Percentiles rank a stretch among this genome's conserved stretches.
These are phyloP conservation scores for Haemorhous mexicanus DNA, from an alignment of 2,113 vertebrate species.

Conservation along the genomic window DNA sequence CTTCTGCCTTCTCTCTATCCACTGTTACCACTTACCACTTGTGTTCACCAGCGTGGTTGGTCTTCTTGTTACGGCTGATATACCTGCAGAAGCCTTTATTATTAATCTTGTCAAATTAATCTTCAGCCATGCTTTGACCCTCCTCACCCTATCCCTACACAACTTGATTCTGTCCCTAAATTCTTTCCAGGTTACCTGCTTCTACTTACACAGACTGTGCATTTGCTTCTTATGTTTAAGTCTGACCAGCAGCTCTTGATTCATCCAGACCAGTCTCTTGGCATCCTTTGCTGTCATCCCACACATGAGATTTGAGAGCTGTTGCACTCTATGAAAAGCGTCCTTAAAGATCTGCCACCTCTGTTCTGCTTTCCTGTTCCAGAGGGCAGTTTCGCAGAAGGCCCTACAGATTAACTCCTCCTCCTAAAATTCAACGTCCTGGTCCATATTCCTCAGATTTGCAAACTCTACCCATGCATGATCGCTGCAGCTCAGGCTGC, in stretches of 20 bases:
- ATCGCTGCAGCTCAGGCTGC: not conserved
- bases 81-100: not conserved
- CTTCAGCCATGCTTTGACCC: not conserved
- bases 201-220: not conserved
- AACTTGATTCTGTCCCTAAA: not conserved
- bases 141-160: not conserved
- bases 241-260: not conserved
- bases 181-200: not conserved
- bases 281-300: not conserved
- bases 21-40: not conserved
- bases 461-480: not conserved
- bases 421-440: not conserved
- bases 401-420: not conserved
- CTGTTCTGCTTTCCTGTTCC: not conserved
- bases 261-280: not conserved
- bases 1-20: not conserved
- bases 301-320: not conserved
- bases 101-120: not conserved
- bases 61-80: not conserved
- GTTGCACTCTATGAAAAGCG: fast-evolving
- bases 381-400: not conserved
- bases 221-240: not conserved
- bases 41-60: not conserved
- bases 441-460: not conserved
- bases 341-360: not conserved